Conservation (phyloP, 2,797 vertebrate species). For the Odontamblyopus rebecca region DNA sequence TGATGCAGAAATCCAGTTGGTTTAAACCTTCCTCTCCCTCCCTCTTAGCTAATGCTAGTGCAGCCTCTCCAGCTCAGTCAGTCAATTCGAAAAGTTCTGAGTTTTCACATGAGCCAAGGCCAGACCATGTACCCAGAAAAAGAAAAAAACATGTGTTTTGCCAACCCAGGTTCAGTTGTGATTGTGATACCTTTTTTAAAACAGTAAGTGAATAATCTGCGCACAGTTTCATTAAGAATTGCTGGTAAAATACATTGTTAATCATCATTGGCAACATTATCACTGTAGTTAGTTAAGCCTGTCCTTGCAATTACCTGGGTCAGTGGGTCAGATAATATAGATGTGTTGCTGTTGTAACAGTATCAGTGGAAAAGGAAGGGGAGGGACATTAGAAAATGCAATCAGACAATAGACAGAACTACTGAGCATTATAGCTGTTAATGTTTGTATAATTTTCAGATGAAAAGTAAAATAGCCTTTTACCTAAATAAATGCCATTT, state of each 20-base stretch:
- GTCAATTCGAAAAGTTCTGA: too few relatives aligned
- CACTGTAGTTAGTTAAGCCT: not conserved
- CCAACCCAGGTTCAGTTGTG: too few relatives aligned
- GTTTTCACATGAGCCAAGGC: too few relatives aligned
- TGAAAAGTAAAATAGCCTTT: not conserved
- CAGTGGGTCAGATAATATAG: constrained; percentile 9
- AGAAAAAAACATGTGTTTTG: too few relatives aligned
- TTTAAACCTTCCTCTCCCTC: too few relatives aligned
- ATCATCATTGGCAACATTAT: not conserved
- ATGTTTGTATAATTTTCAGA: not conserved
- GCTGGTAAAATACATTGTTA: not conserved
- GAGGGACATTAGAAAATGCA: not conserved
- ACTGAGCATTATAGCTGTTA: not conserved
- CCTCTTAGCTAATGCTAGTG: too few relatives aligned
- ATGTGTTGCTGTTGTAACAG: constrained; percentile 2
- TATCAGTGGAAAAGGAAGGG: not conserved
- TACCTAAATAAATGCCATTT: not conserved
- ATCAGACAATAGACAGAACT: constrained; percentile 4
- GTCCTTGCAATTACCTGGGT: constrained; percentile 5
- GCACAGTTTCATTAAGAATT: too few relatives aligned
- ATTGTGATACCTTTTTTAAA: too few relatives aligned
- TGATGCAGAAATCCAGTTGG: too few relatives aligned
- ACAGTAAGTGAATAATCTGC: too few relatives aligned
- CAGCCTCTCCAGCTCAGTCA: too few relatives aligned
- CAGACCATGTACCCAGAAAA: too few relatives aligned